phyloP scores from a whole-genome alignment of 1,140 invertebrate species.

The Drosophila trapezifrons region DNA sequence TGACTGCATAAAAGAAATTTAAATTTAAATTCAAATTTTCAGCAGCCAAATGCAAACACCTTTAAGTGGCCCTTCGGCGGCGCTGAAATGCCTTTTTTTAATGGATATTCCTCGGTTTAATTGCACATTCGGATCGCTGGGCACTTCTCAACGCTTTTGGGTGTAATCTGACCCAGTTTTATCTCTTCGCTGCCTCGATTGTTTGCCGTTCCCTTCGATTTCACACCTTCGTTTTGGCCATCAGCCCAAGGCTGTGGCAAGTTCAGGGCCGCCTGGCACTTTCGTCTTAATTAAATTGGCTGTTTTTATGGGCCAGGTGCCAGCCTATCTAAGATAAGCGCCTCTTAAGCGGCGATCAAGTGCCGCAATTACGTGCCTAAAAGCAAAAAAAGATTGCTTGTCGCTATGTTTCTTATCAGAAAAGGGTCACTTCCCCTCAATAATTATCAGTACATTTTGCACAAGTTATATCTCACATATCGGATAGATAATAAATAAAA shows the following conservation, averaged over 20 bases:
- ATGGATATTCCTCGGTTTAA: slow-evolving; percentile 40
- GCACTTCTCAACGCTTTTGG: slow-evolving; percentile 35
- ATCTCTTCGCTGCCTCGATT: slow-evolving; percentile 14
- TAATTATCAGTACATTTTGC: slow-evolving; percentile 10
- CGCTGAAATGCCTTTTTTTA: slow-evolving; percentile 24
- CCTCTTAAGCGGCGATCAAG: slow-evolving; percentile 33
- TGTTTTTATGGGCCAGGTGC: slow-evolving; percentile 30
- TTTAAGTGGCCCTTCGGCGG: neutral
- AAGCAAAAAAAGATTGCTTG: slow-evolving; percentile 50
- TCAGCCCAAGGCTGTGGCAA: slow-evolving; percentile 39
- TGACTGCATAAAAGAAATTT: slow-evolving; percentile 58
- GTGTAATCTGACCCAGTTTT: slow-evolving; percentile 71
- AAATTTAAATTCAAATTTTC: slow-evolving; percentile 50
- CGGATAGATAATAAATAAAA: slow-evolving; percentile 12
- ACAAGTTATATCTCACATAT: slow-evolving; percentile 10
- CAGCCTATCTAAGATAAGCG: slow-evolving; percentile 29
- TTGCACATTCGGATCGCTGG: slow-evolving; percentile 26
- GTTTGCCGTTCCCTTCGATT: slow-evolving; percentile 28
- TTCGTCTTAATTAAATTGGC: slow-evolving; percentile 38
- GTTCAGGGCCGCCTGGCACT: slow-evolving; percentile 50
- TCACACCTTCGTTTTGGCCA: slow-evolving; percentile 46
- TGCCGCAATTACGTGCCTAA: slow-evolving; percentile 62
- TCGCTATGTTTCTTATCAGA: slow-evolving; percentile 45
- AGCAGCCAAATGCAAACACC: slow-evolving; percentile 6
- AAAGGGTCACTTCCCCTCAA: slow-evolving; percentile 24